phyloP scores from a whole-genome alignment of 2,797 vertebrate genomes.

The Trachops cirrhosus region DNA sequence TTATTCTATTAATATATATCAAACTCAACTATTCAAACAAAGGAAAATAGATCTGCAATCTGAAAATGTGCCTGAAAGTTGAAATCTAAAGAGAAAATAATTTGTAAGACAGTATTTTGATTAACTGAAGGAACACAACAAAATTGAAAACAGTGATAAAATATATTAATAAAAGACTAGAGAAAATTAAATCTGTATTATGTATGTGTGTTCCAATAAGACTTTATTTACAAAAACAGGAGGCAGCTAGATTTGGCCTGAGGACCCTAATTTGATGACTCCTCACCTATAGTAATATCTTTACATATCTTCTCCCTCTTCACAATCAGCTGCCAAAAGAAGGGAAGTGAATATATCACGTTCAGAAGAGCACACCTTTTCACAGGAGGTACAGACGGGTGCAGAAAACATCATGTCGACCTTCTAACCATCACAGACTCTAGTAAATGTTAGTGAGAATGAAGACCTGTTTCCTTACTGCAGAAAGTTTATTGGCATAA shows the following conservation, averaged over 20 bases:
- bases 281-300: not conserved
- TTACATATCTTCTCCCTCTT: not conserved
- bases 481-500: not conserved
- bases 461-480: not conserved
- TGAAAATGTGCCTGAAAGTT: not conserved
- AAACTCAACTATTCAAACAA: constrained; percentile 17
- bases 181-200: constrained; percentile 30
- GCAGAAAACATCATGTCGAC: not conserved
- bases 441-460: not conserved
- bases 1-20: not conserved
- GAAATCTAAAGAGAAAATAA: constrained; percentile 1
- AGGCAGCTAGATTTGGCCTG: not conserved
- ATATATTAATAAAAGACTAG: not conserved
- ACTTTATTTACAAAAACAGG: not conserved
- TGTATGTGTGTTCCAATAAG: not conserved
- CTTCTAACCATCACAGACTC: not conserved
- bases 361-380: not conserved
- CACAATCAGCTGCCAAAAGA: not conserved
- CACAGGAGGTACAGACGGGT: not conserved
- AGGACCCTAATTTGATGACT: not conserved
- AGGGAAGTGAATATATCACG: not conserved
- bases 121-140: not conserved
- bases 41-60: not conserved
- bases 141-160: not conserved
- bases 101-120: not conserved